Evolutionary conservation across 2,888 invertebrate genomes (phyloP).

Genomic region (Oligia latruncula): DNA sequence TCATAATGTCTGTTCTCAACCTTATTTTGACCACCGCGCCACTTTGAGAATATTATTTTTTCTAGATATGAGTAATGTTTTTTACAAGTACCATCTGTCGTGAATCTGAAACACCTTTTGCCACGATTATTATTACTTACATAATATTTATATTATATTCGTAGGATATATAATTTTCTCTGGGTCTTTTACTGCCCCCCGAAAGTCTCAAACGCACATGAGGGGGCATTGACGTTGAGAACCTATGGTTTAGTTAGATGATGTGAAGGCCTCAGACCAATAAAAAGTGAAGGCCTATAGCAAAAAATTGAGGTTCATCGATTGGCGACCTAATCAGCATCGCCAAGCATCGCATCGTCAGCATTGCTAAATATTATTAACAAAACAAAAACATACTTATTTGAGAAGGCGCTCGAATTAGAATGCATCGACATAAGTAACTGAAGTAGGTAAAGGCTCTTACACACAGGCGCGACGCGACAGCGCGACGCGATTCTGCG

Average conservation of each 20-base stretch:
- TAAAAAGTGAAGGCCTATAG: conserved; percentile 5
- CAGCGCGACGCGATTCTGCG: too few relatives aligned
- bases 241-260: not conserved
- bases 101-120: too few relatives aligned
- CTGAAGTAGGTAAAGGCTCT: not conserved
- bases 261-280: not conserved
- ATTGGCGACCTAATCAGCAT: conserved; percentile 14
- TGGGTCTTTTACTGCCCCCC: too few relatives aligned
- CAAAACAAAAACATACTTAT: not conserved
- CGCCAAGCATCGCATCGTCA: too few relatives aligned
- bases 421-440: not conserved
- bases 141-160: too few relatives aligned
- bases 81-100: not conserved
- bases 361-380: not conserved
- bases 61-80: not conserved
- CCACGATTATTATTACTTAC: too few relatives aligned
- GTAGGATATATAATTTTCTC: too few relatives aligned
- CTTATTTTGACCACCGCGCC: too few relatives aligned
- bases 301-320: not conserved
- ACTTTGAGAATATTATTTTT: not conserved
- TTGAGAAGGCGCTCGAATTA: conserved; percentile 4
- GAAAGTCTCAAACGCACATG: too few relatives aligned
- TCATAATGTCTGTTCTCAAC: too few relatives aligned
- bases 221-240: not conserved
- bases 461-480: too few relatives aligned